A percentile compares a stretch with the other conserved stretches of the same genome.
phyloP scores from a whole-genome alignment of 1,140 invertebrate species.

The Drosophila kurseongensis region DNA sequence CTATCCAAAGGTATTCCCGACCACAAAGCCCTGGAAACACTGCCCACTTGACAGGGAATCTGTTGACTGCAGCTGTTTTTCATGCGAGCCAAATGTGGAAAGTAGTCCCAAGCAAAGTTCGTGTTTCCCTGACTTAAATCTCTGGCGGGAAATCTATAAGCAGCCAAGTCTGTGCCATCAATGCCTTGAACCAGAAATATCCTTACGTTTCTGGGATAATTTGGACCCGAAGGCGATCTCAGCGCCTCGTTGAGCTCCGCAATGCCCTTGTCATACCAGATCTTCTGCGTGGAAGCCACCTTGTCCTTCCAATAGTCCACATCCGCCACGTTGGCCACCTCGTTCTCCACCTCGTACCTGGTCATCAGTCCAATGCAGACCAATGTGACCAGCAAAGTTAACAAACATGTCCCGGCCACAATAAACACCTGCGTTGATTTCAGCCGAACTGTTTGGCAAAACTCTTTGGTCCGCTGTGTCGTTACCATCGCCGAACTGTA shows the following conservation, averaged over 20 bases:
- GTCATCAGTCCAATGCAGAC: constrained; percentile 70
- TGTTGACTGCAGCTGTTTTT: constrained; percentile 58
- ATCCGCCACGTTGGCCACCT: constrained; percentile 64
- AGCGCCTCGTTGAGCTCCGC: constrained; percentile 58
- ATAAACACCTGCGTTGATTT: constrained; percentile 70
- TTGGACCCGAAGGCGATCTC: neutral
- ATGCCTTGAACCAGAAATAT: constrained; percentile 61
- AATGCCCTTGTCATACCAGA: constrained; percentile 71
- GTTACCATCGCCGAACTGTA: constrained; percentile 19
- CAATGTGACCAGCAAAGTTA: constrained; percentile 56
- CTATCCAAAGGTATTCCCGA: constrained; percentile 43
- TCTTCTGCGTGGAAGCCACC: constrained; percentile 50
- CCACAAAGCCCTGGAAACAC: constrained; percentile 42
- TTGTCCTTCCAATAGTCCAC: constrained; percentile 72
- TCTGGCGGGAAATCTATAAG: constrained; percentile 19
- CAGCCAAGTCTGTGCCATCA: constrained; percentile 38
- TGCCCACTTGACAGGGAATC: constrained; percentile 40
- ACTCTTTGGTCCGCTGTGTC: constrained; percentile 22
- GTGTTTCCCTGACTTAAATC: neutral
- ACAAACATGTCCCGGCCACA: constrained; percentile 58
- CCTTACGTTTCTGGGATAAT: constrained; percentile 26
- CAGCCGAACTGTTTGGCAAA: constrained; percentile 40
- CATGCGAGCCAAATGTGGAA: constrained; percentile 46
- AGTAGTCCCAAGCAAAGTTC: constrained; percentile 59
- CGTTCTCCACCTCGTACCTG: constrained; percentile 71